phyloP scores from a whole-genome alignment of 2,888 invertebrate species.

The Lampropteryx suffumata region DNA sequence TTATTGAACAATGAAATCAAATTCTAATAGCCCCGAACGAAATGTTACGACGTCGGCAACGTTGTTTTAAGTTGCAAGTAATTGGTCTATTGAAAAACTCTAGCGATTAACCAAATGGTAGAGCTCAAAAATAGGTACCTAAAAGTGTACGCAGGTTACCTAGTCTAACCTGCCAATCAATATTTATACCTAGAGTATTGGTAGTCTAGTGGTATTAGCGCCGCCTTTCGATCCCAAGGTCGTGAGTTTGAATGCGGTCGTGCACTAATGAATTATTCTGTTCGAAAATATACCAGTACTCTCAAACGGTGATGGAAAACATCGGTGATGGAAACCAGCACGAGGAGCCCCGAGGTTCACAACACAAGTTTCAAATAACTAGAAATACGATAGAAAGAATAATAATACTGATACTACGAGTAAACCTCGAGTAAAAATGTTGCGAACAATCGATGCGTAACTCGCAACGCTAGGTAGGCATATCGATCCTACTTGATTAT shows the following conservation, averaged over 20 bases:
- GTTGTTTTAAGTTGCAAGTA: slow-evolving; percentile 13
- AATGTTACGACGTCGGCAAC: slow-evolving; percentile 11
- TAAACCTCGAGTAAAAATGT: not conserved
- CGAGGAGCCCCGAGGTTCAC: too few species aligned
- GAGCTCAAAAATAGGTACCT: not conserved
- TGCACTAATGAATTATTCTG: too few species aligned
- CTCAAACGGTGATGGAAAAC: too few species aligned
- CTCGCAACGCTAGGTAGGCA: slow-evolving; percentile 29
- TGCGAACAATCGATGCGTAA: not conserved
- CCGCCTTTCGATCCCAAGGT: too few species aligned
- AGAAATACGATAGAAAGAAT: too few species aligned
- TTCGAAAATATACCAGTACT: too few species aligned
- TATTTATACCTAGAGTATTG: too few species aligned
- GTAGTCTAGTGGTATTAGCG: too few species aligned
- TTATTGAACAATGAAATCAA: slow-evolving; percentile 39
- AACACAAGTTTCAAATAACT: not conserved
- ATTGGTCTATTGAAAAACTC: slow-evolving; percentile 4
- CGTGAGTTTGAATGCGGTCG: too few species aligned
- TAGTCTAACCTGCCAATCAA: too few species aligned
- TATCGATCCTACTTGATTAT: slow-evolving; percentile 75
- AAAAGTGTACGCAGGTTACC: not conserved
- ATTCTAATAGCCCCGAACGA: slow-evolving; percentile 24
- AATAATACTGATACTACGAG: too few species aligned
- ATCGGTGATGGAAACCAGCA: too few species aligned
- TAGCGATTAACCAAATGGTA: not conserved